Evolutionary conservation across 1,140 invertebrate genomes (phyloP), one percentile per base, ranked within the genome.

Genomic region (Triops cancriformis): DNA sequence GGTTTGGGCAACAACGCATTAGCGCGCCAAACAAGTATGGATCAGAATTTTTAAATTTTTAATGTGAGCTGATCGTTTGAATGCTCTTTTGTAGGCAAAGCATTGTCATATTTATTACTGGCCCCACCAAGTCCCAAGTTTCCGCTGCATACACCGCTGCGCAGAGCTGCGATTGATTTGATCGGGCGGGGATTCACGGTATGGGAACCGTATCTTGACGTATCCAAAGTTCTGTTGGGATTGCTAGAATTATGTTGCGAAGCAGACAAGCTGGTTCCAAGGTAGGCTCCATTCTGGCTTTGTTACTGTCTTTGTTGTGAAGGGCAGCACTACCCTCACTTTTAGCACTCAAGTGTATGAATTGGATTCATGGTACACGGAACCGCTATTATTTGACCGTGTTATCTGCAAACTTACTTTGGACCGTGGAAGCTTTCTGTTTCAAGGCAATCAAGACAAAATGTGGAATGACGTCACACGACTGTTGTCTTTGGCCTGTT

Each of bases 181-280:
- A 91, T 97, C 79, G 94, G 98, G 1, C 88, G 97, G 73, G 98
- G 98, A 31, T 99, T 99, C 84, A 96, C 94, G 0, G 95, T 99
- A 0, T 99, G 98, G 98, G 97, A 99, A 84, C 96, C 97, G 0
- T 98, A 98, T 85, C 84, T 99, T 26, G 97, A 99, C 85, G 96
- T 98, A 73, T 97, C 96, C 42, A 95, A 95, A 85, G 93, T 98
- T 31, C 85, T 98, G 26, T 85, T 97, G 1, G 94, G 94, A 76
- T 85, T 99, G 5, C 85, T 99, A 45, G 96, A 98, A 85, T 90
- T 99, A 84, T 97, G 96, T 83, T 95, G 95, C 74, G 95, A 98
- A 83, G 92, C 93, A 1, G 95, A 98, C 82, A 94, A 93, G 83
- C 86, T 97, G 51, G 93, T 97, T 26, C 95, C 95, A 10, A 90